phyloP scores from a whole-genome alignment of 1,140 invertebrate species.

The Phymastichus coffea region DNA sequence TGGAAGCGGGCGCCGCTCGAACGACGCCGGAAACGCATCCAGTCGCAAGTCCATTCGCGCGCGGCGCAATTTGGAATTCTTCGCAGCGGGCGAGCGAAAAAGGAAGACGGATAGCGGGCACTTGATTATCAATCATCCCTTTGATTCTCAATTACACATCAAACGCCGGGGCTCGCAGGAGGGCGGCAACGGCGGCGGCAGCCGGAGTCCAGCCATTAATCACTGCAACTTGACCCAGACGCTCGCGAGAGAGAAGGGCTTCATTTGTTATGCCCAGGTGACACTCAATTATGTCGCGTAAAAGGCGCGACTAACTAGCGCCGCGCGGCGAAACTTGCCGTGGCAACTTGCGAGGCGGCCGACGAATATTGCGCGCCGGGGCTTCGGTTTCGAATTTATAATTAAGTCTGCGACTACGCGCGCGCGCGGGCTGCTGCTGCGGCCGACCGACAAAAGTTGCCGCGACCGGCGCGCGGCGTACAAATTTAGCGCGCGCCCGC shows the following conservation, averaged over 20 bases:
- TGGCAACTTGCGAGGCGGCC: background rate
- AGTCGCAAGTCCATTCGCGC: no score
- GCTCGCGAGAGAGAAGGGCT: background rate
- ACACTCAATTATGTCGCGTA: conserved; percentile 31
- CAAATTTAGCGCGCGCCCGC: background rate
- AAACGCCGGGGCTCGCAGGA: background rate
- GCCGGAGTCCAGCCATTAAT: conserved; percentile 18
- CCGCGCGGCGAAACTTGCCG: background rate
- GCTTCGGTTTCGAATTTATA: conserved; percentile 25
- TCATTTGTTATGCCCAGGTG: conserved; percentile 33
- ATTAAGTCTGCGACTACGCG: conserved; percentile 16
- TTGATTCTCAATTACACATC: no score
- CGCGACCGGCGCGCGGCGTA: background rate
- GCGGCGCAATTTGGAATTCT: background rate
- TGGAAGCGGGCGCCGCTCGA: no score
- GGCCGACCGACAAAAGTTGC: background rate
- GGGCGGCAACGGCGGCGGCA: background rate
- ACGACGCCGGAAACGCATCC: no score
- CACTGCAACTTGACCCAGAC: conserved; percentile 19
- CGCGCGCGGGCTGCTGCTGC: background rate
- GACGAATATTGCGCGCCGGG: conserved; percentile 1
- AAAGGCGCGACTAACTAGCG: conserved; percentile 8
- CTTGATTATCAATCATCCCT: no score
- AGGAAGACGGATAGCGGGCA: no score
- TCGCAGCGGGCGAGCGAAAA: no score